Base-by-base conservation (phyloP, 2,888 invertebrate species). In the Hypolimnas misippus region DNA sequence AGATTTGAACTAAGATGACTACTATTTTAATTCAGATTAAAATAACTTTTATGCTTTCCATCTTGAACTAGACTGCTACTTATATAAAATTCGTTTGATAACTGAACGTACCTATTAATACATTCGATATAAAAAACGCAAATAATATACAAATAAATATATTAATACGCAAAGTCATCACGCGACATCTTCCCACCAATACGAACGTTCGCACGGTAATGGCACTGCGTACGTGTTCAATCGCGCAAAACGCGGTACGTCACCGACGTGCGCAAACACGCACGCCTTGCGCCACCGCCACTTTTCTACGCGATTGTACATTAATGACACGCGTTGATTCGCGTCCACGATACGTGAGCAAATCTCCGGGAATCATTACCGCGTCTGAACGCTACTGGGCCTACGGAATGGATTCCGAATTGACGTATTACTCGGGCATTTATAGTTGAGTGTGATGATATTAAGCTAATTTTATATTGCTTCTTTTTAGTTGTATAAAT, bases 221-320 rank as follows among this genome's bases (percentile, higher is more conserved):
- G 89, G 86, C 86, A 83, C 76, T 67, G 76, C 69, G 81, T 85
- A 86, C 88, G 87, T 87, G 85, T 77, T 79, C 87, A 83, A 86
- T 86, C 81, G 78, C 70, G 70, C 70, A 69, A 40, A 70, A n/a
- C 51, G 14, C 53, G 55, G 77, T 75, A 77, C 77, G 74, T 73
- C 75, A 72, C 75, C 65, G 58, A 76, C 80, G 79, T 84, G 81
- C 81, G 79, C 85, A 87, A 87, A 87, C 74, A 86, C 44, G 44
- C 19, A 46, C 49, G 14, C 14, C 25, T n/a, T n/a, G n/a, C 49
- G 72, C 69, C 65, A 42, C 62, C 60, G 68, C 68, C 63, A 68
- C 66, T 68, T 63, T 60, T 71, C 74, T 76, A 73, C 78, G 76
- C 77, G 75, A 77, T 74, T 75, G 76, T 75, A 76, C 75, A 35